A percentile compares a stretch with the other conserved stretches of the same genome.
phyloP scores from a whole-genome alignment of 2,888 invertebrate species.

The Oasisia sp. region DNA sequence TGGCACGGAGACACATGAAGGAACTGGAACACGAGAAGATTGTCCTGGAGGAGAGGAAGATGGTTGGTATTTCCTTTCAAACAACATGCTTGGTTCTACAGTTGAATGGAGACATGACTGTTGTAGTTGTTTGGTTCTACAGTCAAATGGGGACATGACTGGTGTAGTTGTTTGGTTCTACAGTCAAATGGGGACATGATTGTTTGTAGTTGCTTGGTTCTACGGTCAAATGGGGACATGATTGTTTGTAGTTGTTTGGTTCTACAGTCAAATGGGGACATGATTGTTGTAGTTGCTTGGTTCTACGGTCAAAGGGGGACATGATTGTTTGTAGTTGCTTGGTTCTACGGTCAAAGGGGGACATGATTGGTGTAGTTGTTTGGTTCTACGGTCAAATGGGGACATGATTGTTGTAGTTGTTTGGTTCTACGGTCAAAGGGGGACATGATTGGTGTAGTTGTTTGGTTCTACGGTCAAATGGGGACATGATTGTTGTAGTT shows the following conservation, averaged over 20 bases:
- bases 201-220: neutral
- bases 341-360: too few species aligned
- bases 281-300: neutral
- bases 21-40: slow-evolving; percentile 64
- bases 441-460: neutral
- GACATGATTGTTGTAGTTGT: neutral
- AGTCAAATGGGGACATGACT: too few species aligned
- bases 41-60: slow-evolving; percentile 62
- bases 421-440: neutral
- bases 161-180: too few species aligned
- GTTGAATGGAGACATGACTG: too few species aligned
- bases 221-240: neutral
- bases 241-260: neutral
- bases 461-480: neutral
- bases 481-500: neutral
- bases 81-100: neutral
- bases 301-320: neutral
- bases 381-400: neutral
- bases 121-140: too few species aligned
- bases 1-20: slow-evolving; percentile 59
- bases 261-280: neutral
- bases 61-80: slow-evolving; percentile 46
- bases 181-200: neutral
- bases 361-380: neutral
- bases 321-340: neutral